Evolutionary conservation across 2,888 invertebrate species (phyloP).

Genomic region (Drosophila prostipennis): DNA sequence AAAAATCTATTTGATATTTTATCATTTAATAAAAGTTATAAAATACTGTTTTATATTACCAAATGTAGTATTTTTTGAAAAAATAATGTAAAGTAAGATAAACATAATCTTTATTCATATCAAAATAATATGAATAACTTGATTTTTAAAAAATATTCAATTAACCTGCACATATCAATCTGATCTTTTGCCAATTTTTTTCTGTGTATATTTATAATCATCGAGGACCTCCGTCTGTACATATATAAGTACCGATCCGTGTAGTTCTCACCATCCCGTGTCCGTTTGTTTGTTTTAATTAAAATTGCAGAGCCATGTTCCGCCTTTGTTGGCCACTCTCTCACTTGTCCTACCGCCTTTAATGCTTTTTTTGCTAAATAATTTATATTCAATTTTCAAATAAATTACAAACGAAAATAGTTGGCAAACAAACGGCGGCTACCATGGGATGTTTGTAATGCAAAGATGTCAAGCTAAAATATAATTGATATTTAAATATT

Average conservation of each 20-base stretch:
- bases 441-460: slow-evolving; percentile 18
- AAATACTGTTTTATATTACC: no score
- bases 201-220: slow-evolving; percentile 24
- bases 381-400: slow-evolving; percentile 70
- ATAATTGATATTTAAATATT: slow-evolving; percentile 4
- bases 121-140: no score
- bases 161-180: no score
- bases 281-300: slow-evolving; percentile 67
- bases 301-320: slow-evolving; percentile 53
- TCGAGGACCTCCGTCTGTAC: slow-evolving; percentile 9
- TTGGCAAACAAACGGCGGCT: slow-evolving; percentile 30
- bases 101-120: no score
- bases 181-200: no score
- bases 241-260: slow-evolving; percentile 26
- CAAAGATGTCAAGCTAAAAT: slow-evolving; percentile 2
- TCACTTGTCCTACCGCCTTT: slow-evolving; percentile 22
- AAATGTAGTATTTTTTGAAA: no score
- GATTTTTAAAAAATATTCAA: no score
- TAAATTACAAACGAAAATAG: slow-evolving; percentile 66
- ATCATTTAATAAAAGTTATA: no score
- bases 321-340: slow-evolving; percentile 9
- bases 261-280: slow-evolving; percentile 28
- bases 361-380: slow-evolving; percentile 58
- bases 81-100: no score
- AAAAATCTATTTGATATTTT: no score